Evolutionary conservation across 2,113 vertebrate genomes (phyloP).

Genomic region (Microtus montanus): DNA sequence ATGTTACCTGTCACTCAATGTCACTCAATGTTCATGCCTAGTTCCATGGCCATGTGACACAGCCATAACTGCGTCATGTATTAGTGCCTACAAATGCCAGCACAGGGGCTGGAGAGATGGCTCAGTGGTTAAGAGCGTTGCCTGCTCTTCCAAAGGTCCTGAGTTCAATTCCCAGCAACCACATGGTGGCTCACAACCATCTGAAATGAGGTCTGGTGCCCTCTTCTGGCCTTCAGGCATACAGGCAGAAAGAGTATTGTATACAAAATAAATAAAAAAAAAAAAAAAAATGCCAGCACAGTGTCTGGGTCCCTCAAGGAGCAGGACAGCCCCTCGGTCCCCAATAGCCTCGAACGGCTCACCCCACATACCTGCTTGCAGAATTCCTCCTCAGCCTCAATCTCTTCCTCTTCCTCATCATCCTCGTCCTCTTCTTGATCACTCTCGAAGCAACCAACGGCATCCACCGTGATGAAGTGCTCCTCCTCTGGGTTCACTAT

Average conservation of each 20-base stretch:
- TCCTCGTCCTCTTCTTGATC: conserved; percentile 88
- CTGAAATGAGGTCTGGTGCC: too few relatives aligned
- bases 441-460: conserved; percentile 91
- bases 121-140: too few relatives aligned
- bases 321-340: background rate
- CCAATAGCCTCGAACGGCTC: background rate
- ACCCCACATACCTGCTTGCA: conserved; percentile 78
- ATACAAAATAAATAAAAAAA: too few relatives aligned
- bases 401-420: conserved; percentile 83
- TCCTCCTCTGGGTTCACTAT: conserved; percentile 87
- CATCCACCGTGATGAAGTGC: conserved; percentile 93
- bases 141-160: too few relatives aligned
- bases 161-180: too few relatives aligned
- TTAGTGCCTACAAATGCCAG: background rate
- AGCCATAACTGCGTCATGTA: background rate
- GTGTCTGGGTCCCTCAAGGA: background rate
- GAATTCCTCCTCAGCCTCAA: conserved; percentile 86
- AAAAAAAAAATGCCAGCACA: background rate
- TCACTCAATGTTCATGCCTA: too few relatives aligned
- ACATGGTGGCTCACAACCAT: too few relatives aligned
- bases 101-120: too few relatives aligned
- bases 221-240: too few relatives aligned
- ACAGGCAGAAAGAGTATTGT: too few relatives aligned
- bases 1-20: background rate
- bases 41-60: background rate